Conservation (phyloP, 2,113 vertebrate genomes). For the Phycodurus eques region DNA sequence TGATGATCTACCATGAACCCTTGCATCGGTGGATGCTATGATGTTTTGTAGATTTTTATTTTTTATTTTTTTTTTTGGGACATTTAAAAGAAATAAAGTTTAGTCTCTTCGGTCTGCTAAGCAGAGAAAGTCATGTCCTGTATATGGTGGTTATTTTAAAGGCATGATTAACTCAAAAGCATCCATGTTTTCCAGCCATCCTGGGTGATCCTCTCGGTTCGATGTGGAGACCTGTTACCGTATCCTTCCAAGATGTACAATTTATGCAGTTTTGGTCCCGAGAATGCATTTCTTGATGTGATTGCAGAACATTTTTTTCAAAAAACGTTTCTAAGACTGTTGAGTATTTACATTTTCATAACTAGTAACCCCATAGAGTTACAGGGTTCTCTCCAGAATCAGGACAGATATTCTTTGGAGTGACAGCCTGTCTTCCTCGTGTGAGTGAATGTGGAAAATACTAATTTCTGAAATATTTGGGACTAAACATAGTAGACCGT, state of each 20-base stretch:
- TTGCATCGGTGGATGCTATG: too few species aligned
- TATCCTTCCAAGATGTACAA: conserved; percentile 79
- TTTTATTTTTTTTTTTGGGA: too few species aligned
- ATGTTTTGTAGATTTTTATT: too few species aligned
- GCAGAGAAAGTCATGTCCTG: background rate
- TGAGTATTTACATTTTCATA: conserved; percentile 61
- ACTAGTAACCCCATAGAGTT: conserved; percentile 77
- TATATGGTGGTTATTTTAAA: background rate
- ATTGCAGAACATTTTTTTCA: background rate
- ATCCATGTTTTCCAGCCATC: conserved; percentile 80
- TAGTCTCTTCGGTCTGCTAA: background rate
- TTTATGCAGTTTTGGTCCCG: background rate
- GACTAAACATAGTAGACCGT: too few species aligned
- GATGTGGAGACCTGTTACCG: conserved; percentile 94
- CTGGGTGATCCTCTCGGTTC: conserved; percentile 92
- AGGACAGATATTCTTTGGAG: conserved; percentile 91
- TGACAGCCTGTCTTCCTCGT: conserved; percentile 91
- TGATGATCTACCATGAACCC: too few species aligned
- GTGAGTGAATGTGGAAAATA: conserved; percentile 76
- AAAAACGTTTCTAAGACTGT: too few species aligned
- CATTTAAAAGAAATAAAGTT: background rate
- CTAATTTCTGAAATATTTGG: background rate
- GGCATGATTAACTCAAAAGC: background rate
- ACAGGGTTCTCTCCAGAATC: conserved; percentile 96
- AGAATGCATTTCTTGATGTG: background rate